Evolutionary conservation across 2,888 invertebrate genomes (phyloP), one percentile per base, ranked within the genome.

Genomic region (Thymelicus sylvestris): DNA sequence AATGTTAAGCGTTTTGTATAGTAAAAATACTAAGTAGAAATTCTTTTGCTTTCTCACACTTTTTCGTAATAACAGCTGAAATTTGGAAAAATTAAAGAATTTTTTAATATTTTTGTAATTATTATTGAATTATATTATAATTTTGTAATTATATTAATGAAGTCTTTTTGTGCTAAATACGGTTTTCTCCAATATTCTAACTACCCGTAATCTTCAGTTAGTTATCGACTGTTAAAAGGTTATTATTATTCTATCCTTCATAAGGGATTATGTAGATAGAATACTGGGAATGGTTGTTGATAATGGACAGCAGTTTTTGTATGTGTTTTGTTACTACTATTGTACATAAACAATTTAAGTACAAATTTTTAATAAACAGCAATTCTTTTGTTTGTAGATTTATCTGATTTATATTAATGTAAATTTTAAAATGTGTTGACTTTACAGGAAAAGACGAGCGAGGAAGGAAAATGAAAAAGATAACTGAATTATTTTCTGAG

Each of bases 401-500:
- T 55, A 6, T 2, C 55, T 31, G 6, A 57, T 31, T 24, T 39
- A 24, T 39, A 8, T 59, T n/a, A 67, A 48, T 48, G 66, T 31
- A 67, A 39, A 60, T 50, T 67, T 66, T 38, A 57, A n/a, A 59
- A 60, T 60, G 38, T 66, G 66, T 73, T 73, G 67, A 65, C 79
- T 79, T 78, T 55, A 55, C 24, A 55, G 24, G 55, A 55, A 77
- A 83, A 82, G 83, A 82, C 80, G 79, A 81, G 83, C 82, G 80
- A 79, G 75, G 76, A 73, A 78, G 71, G 74, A 72, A 77, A 76
- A 78, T 52, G 81, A 82, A 81, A 81, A 79, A 81, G 83, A 85
- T 90, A 90, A 90, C 85, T 82, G 79, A 88, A 90, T 90, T 88
- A 89, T 90, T 86, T 87, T 88, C 80, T 83, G 83, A 87, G 82